These are phyloP conservation scores for Heliconius aoede DNA, from an alignment of 2,888 invertebrate genomes.

Conservation along the genomic window DNA sequence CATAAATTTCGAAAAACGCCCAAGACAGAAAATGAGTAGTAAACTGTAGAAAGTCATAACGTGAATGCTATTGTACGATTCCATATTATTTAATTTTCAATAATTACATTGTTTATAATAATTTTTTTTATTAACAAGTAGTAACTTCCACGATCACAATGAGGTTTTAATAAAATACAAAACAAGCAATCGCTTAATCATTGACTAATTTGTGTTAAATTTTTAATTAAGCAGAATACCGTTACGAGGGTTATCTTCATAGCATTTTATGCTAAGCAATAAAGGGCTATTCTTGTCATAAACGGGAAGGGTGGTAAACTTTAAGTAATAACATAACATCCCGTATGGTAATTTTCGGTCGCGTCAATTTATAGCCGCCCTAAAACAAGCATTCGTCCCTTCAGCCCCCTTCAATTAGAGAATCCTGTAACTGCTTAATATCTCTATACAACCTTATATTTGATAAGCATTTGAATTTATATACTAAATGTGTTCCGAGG, in stretches of 20 bases:
- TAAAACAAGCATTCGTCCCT: constrained; percentile 78
- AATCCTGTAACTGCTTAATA: constrained; percentile 64
- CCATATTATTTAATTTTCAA: no score
- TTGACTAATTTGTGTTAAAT: not conserved
- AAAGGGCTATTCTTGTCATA: constrained; percentile 30
- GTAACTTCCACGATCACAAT: not conserved
- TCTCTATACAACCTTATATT: constrained; percentile 63
- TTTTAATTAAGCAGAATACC: constrained; percentile 9
- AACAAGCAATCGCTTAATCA: not conserved
- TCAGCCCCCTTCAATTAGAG: constrained; percentile 66
- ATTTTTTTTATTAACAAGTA: no score
- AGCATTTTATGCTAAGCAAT: constrained; percentile 15
- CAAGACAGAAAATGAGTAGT: no score
- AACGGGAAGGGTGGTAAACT: constrained; percentile 45
- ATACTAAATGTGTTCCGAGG: not conserved
- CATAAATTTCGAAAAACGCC: no score
- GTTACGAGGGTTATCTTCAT: not conserved
- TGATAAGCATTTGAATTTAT: constrained; percentile 51
- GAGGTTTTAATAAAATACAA: not conserved
- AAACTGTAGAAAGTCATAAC: no score
- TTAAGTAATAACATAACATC: constrained; percentile 74
- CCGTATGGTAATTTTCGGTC: constrained; percentile 76
- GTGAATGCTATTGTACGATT: no score
- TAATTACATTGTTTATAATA: no score
- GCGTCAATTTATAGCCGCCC: constrained; percentile 81